Evolutionary conservation across 2,113 vertebrate genomes (phyloP), one percentile per base, ranked within the genome.

Genomic region (Collichthys lucidus): DNA sequence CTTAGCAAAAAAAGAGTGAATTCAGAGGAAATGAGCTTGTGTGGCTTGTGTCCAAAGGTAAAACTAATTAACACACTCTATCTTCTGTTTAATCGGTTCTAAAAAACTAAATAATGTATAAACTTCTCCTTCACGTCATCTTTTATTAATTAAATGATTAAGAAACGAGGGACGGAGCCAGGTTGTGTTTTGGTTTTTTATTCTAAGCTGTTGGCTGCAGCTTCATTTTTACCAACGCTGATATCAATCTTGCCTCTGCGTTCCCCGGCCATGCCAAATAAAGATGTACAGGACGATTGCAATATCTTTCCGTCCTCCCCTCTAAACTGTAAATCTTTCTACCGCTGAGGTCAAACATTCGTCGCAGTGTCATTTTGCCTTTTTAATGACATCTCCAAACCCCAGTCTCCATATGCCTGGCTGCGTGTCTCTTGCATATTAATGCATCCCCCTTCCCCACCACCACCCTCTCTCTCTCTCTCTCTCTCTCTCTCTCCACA

Each of bases 401-500:
- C 15, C 14, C 5, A 47, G 9, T 53, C 29, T 67, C 61, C 12
- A 24, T 67, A 10, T 20, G 31, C 61, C 55, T 26, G 31, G 29
- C n/a, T 2, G 14, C 56, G 17, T 63, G 4, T 65, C 14, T 63
- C 53, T 60, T 59, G 22, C 42, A 26, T 17, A 74, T 55, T 40
- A 15, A 64, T 31, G 46, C 19, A 4, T 24, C 17, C 24, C 35
- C 35, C n/a, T n/a, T n/a, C 35, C 35, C 7, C 1, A 8, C 5
- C 31, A 35, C 5, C 31, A 6, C 31, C 12, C 2, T 46, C 44
- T 46, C 44, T 46, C 24, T 72, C 6, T 47, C 44, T 12, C 42
- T 44, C 44, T 46, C 40, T 42, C 40, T 44, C 0, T 86, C 22
- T 75, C 49, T 83, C 22, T 59, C 59, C 31, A 4, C 84, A 94